Base-by-base conservation (phyloP, 2,797 vertebrate species). In the Acanthurus leucopareius region DNA sequence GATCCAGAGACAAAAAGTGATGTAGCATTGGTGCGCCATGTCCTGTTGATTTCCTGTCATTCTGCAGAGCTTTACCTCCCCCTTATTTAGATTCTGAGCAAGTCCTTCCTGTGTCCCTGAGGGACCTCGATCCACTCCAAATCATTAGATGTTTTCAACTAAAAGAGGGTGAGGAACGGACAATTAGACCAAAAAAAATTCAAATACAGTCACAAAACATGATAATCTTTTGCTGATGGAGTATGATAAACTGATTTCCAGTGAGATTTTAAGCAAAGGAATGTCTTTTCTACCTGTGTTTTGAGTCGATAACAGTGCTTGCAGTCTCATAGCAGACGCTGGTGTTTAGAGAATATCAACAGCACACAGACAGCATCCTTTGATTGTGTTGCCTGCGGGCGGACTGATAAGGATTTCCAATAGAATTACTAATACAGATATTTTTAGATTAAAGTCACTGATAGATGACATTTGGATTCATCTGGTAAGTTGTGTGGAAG, bases 41-140 rank as follows among this genome's bases (percentile, higher is more conserved):
- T 93, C 89, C 84, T 88, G 87, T 88, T 91, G 88, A 91, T 86
- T 80, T 88, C 82, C 82, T 61, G 77, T 82, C 82, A 79, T 62
- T 62, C 71, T 59, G 83, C 69, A 51, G 77, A 3, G 63, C 69
- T 85, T 90, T 84, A 85, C 87, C 77, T 88, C 86, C 88, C 65
- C 75, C 90, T 76, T 80, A 84, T 91, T 92, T 85, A 87, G 79
- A 90, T 87, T 87, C 85, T 56, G 67, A 66, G 57, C 79, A 67
- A 69, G 64, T 49, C 60, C 67, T 85, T 87, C 75, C 79, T 60
- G 67, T 80, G 83, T 90, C 85, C 91, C 82, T 68, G 20, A 1
- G 85, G 85, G 84, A 88, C 89, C 86, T 67, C 22, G 19, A 62
- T 59, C 72, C 8, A 2, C 38, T 82, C 75, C 69, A 62, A 88